These are phyloP conservation scores for Rhamphomyia laevipes DNA, from an alignment of 2,888 invertebrate genomes.

Conservation along the genomic window DNA sequence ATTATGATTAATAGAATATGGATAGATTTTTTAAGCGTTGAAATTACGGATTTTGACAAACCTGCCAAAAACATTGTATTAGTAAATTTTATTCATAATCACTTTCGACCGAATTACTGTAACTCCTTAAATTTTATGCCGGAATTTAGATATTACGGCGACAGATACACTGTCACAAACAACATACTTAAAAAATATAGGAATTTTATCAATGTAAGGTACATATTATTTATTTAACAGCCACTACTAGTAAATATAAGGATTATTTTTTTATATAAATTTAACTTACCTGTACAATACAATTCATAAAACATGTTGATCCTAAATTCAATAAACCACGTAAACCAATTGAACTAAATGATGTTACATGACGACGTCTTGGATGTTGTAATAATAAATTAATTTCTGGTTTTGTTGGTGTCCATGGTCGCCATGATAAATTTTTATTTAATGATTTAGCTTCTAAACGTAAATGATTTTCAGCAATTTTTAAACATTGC, in stretches of 20 bases:
- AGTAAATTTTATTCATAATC: no score
- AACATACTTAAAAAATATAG: no score
- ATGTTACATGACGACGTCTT: constrained; percentile 64
- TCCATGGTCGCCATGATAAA: constrained; percentile 61
- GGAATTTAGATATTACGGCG: no score
- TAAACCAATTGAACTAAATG: constrained; percentile 76
- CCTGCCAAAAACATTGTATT: no score
- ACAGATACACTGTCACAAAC: no score
- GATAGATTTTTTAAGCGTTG: no score
- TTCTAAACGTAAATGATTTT: constrained; percentile 43
- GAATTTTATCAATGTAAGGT: neutral
- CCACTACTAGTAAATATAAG: no score
- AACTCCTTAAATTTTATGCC: no score
- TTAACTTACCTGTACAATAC: constrained; percentile 72
- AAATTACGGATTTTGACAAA: no score
- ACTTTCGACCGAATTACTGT: no score
- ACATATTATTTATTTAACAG: neutral
- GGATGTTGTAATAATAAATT: constrained; percentile 64
- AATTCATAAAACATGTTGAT: constrained; percentile 98
- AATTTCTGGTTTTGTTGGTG: constrained; percentile 65
- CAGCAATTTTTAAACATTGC: constrained; percentile 48
- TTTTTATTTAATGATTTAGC: constrained; percentile 49
- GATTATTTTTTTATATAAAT: neutral
- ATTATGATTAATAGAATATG: no score
- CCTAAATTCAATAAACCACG: constrained; percentile 92